Base-by-base conservation (phyloP, 2,888 invertebrate genomes). In the Digitonthophagus gazella region DNA sequence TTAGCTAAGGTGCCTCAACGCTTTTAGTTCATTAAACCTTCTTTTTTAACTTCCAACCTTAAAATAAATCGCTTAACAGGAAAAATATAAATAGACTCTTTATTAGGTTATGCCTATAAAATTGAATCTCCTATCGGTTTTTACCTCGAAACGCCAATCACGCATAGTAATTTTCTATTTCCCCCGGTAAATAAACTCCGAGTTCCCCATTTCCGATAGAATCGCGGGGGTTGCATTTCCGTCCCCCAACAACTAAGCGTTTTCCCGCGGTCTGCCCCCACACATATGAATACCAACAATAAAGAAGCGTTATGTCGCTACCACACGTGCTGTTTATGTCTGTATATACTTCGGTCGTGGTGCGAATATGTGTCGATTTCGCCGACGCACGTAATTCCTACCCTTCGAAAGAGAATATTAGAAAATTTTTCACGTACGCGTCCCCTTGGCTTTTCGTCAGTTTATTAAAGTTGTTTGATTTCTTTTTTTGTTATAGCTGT, bases 301-400 rank as follows among this genome's bases (percentile, higher is more conserved):
- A 67, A 67, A 67, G 56, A 64, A 63, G 64, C 67, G 64, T 67
- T 67, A 67, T 64, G 57, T 28, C 57, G 16, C 15, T 57, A 64
- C 14, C 67, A 22, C 67, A 67, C 67, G 67, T 67, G 67, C 64
- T 67, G 64, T 67, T 67, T 67, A 67, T 67, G 67, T 20, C 61
- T 61, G 61, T 61, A 61, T 61, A 61, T 61, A 44, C 8, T 61
- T 61, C 20, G 61, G 20, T 20, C 61, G 61, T 61, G 19, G 28
- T 19, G 61, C 61, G 61, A 61, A 61, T 61, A 61, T 61, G 16
- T 61, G 61, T 19, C 61, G 61, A 19, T 61, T 61, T 61, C 28
- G 11, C 8, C 28, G 11, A 44, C 28, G 28, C 28, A 11, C 11
- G 28, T 44, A 8, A 44, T 44, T 44, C 11, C 28, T 44, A 6